Evolutionary conservation across 2,888 invertebrate genomes (phyloP).

Genomic region (Drosophila mulleri): DNA sequence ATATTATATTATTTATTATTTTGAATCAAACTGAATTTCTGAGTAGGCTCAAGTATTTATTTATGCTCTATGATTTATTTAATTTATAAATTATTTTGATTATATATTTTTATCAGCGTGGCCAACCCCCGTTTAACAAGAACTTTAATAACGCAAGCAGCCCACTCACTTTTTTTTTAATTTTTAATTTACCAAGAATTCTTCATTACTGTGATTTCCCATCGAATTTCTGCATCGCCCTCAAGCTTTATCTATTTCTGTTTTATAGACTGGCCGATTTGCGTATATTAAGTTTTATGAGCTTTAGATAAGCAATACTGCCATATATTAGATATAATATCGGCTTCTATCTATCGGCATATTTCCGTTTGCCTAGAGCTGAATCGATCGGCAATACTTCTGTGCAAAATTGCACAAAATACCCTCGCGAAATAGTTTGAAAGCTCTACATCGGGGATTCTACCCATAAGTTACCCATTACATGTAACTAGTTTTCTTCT

Average conservation of each 20-base stretch:
- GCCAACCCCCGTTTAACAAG: background rate
- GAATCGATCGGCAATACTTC: background rate
- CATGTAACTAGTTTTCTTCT: no score
- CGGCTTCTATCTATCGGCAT: background rate
- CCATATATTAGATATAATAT: background rate
- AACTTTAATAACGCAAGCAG: background rate
- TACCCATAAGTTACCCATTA: background rate
- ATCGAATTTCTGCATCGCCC: background rate
- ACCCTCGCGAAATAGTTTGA: constrained; percentile 30
- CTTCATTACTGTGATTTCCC: background rate
- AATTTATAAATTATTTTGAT: no score
- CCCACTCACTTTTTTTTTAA: background rate
- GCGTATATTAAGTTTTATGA: constrained; percentile 7
- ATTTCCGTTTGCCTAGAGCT: background rate
- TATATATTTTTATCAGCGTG: no score
- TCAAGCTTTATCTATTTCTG: constrained; percentile 16
- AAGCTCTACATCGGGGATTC: no score
- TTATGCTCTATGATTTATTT: no score
- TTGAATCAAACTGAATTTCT: no score
- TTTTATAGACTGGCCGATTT: constrained; percentile 13
- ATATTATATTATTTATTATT: no score
- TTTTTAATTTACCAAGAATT: background rate
- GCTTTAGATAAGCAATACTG: constrained; percentile 32
- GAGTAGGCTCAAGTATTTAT: no score
- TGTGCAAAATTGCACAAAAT: background rate